A percentile compares a stretch with the other conserved stretches of the same genome.
Evolutionary conservation across 2,797 vertebrate species (phyloP).

Genomic region (Distichodus sexfasciatus): DNA sequence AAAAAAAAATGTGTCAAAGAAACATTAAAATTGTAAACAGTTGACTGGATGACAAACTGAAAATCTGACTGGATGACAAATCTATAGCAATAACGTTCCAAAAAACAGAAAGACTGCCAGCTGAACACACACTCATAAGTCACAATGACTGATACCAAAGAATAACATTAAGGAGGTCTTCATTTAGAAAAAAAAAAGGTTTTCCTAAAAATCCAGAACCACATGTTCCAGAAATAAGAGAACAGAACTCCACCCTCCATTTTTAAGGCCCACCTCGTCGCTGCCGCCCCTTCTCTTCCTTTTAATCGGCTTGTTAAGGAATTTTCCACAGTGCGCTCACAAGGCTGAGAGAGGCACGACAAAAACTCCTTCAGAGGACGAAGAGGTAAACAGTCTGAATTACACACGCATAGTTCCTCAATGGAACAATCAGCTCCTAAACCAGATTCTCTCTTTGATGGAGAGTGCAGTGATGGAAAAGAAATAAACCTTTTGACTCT

Average conservation of each 20-base stretch:
- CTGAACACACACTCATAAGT: no score
- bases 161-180: not conserved
- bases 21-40: no score
- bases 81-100: no score
- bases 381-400: constrained; percentile 2
- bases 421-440: not conserved
- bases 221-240: not conserved
- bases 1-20: no score
- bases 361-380: not conserved
- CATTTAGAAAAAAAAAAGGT: not conserved
- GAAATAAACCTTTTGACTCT: no score
- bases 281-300: not conserved
- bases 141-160: no score
- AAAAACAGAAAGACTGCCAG: no score
- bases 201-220: not conserved
- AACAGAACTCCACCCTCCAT: not conserved
- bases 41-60: no score
- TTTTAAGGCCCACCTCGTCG: not conserved
- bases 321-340: not conserved
- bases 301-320: constrained; percentile 6
- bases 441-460: not conserved
- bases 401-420: constrained; percentile 3
- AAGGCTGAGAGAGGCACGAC: not conserved
- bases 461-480: no score
- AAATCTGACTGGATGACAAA: no score